Base-by-base conservation (phyloP, 64 coral and sea anemone species). In the Pocillopora damicornis region DNA sequence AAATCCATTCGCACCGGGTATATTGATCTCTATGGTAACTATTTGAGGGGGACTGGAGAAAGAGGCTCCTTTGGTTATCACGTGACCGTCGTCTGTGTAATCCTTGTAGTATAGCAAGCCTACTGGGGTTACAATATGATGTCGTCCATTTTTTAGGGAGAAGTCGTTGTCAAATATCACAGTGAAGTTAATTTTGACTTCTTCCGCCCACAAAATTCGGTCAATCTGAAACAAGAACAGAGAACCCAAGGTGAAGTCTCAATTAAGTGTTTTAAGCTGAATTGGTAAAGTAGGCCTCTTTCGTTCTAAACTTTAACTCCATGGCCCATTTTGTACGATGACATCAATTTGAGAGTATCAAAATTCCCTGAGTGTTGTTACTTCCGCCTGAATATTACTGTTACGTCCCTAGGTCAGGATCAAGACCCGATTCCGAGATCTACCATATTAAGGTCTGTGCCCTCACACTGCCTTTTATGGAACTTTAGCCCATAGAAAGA, bases 81-180 rank as follows among this genome's bases (percentile, higher is more conserved):
- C 82, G 22, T 86, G 26, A 22, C 82, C 82, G 56, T 91, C 74
- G 35, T 86, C 74, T 13, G 63, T 81, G 60, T 91, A 91, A 5
- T 91, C 89, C 37, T 91, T 91, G 37, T 91, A 91, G 60, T 86
- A 91, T 37, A 67, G 68, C 51, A 91, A 36, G 22, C 79, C 18
- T 0, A 91, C 82, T 75, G 81, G 82, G 15, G 89, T 91, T 4
- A 79, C 65, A 45, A 91, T 84, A 30, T 86, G 73, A 15, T 91
- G 89, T 57, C 35, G 51, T 10, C 89, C 89, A 2, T 0, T 66
- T 74, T 91, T 77, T 15, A 91, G 45, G 26, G 35, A 86, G 37
- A 42, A 35, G 36, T 86, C 56, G 8, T 61, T 34, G 74, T 86
- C 81, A 16, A 91, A 91, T 23, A 77, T 76, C 34, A 91, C 89